Conservation (phyloP, 2,113 vertebrate species). For the Prionailurus viverrinus region DNA sequence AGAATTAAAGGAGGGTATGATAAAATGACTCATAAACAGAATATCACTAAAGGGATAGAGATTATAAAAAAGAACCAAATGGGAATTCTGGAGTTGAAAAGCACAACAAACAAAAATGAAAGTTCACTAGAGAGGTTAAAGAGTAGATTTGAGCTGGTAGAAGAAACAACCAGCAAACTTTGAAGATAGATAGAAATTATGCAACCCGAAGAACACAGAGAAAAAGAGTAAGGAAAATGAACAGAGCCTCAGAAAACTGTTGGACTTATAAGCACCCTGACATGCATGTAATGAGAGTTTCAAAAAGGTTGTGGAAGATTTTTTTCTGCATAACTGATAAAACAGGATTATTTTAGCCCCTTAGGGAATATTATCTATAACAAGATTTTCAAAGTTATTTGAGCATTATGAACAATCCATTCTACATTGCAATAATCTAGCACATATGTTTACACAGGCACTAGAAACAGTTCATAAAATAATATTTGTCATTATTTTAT, state of each 20-base stretch:
- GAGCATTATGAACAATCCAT: background rate
- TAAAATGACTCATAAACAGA: background rate
- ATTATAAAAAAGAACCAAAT: background rate
- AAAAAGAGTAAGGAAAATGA: background rate
- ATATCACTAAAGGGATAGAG: background rate
- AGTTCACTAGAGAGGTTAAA: background rate
- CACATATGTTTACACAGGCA: fast-evolving
- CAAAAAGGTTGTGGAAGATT: background rate
- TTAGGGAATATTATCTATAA: background rate
- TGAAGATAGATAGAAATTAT: background rate
- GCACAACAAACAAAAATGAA: background rate
- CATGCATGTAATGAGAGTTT: too few species aligned
- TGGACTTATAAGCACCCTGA: background rate
- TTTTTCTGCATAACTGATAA: background rate
- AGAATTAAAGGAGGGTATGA: background rate
- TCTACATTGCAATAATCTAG: background rate
- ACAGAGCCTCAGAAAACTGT: background rate
- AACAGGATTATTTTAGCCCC: background rate
- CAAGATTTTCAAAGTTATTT: background rate
- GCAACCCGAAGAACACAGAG: background rate
- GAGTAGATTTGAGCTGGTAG: background rate
- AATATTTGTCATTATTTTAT: background rate
- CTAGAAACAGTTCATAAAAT: background rate
- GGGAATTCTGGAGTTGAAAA: background rate
- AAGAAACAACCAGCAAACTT: background rate